Conservation (phyloP, 1,140 invertebrate genomes). For the Bemisia tabaci region DNA sequence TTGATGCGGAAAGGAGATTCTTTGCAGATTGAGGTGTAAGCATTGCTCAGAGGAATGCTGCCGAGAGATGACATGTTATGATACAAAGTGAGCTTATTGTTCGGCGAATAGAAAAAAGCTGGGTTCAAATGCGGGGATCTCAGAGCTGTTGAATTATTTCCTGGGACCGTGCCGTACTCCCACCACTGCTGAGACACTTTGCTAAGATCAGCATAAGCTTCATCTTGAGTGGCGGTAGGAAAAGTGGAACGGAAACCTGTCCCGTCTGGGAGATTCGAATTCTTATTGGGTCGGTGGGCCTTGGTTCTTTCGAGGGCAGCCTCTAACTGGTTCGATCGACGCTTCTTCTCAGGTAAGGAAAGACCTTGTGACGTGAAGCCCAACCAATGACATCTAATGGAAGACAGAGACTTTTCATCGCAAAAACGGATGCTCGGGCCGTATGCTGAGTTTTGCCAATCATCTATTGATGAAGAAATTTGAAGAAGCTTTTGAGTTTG, state of each 20-base stretch:
- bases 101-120: neutral
- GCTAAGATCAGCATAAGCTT: neutral
- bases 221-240: neutral
- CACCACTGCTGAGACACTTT: neutral
- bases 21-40: neutral
- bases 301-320: neutral
- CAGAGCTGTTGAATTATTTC: neutral
- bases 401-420: neutral
- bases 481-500: neutral
- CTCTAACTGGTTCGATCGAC: neutral
- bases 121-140: neutral
- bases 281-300: neutral
- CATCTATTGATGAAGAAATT: neutral
- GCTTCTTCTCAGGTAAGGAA: neutral
- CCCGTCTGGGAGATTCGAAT: neutral
- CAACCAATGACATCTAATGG: neutral
- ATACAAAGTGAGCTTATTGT: neutral
- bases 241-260: neutral
- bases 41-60: neutral
- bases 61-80: neutral
- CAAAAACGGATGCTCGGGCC: neutral
- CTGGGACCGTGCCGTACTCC: neutral
- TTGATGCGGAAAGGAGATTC: neutral
- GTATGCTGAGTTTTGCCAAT: neutral
- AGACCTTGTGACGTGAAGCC: neutral